These are phyloP conservation scores for Ammodytes dubius DNA, from an alignment of 2,113 vertebrate species.

Conservation along the genomic window DNA sequence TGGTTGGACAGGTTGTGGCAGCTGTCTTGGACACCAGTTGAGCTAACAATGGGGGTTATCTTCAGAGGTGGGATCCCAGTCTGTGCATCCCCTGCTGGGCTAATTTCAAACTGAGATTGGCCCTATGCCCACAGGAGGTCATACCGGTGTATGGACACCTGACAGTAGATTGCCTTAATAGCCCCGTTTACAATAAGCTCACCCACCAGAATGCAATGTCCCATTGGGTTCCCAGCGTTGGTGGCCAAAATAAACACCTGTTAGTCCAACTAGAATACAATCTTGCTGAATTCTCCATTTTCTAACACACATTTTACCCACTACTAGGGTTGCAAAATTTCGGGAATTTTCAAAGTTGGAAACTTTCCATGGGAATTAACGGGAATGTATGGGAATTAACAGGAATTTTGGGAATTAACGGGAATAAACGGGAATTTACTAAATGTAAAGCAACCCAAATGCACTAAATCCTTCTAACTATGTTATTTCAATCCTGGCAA, in stretches of 20 bases:
- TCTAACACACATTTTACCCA: conserved; percentile 9
- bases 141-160: conserved; percentile 52
- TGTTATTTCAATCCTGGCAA: too few relatives aligned
- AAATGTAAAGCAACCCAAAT: too few relatives aligned
- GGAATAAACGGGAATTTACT: too few relatives aligned
- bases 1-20: conserved; percentile 59
- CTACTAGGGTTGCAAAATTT: too few relatives aligned
- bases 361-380: too few relatives aligned
- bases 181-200: conserved; percentile 51
- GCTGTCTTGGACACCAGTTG: conserved; percentile 64
- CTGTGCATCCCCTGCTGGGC: conserved; percentile 38
- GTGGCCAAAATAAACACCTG: conserved; percentile 51
- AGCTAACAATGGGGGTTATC: conserved; percentile 39
- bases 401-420: too few relatives aligned
- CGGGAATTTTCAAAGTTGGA: too few relatives aligned
- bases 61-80: conserved; percentile 42
- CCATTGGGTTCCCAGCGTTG: conserved; percentile 47
- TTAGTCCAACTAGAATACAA: conserved; percentile 15
- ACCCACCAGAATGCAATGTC: conserved; percentile 22
- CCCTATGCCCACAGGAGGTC: conserved; percentile 49
- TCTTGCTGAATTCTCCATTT: conserved; percentile 55
- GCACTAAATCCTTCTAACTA: too few relatives aligned
- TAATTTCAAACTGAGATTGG: conserved; percentile 39
- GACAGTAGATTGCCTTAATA: conserved; percentile 39
- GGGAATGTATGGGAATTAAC: too few relatives aligned